Percentiles rank a stretch among this genome's conserved stretches.
Conservation (phyloP, 2,797 vertebrate genomes). For the Semaprochilodus insignis region DNA sequence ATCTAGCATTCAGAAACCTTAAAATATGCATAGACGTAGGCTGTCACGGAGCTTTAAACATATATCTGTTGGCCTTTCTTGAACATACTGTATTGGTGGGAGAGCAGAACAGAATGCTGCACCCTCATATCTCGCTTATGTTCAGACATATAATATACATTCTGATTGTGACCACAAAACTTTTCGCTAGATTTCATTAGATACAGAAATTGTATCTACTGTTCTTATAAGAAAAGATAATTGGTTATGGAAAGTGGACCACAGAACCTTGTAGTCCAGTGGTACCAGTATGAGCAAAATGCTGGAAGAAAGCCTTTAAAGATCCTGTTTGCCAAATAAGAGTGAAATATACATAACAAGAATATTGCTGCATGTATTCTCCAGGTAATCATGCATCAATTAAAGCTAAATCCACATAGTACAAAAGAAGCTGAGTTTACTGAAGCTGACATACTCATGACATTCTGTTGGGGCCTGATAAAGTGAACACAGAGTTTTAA, state of each 20-base stretch:
- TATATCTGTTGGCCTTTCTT: not conserved
- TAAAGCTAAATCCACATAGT: no score
- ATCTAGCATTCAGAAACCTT: not conserved
- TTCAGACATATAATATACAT: not conserved
- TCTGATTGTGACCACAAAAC: not conserved
- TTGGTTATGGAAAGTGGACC: not conserved
- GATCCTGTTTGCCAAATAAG: no score
- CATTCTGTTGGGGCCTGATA: no score
- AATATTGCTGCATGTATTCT: no score
- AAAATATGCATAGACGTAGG: slow-evolving; percentile 15
- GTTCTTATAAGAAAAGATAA: not conserved
- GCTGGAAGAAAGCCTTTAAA: no score
- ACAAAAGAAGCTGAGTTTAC: no score
- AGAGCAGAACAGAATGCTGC: not conserved
- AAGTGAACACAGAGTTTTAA: no score
- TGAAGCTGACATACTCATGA: no score
- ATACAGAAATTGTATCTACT: not conserved
- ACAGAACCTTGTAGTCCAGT: not conserved
- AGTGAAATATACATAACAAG: no score
- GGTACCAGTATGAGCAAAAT: no score
- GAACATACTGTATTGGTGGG: not conserved
- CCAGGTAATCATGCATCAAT: no score
- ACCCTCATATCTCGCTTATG: no score
- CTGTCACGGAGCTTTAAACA: not conserved
- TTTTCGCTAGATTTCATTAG: not conserved